Conservation (phyloP, 2,113 vertebrate species). For the Hassar affinis region DNA sequence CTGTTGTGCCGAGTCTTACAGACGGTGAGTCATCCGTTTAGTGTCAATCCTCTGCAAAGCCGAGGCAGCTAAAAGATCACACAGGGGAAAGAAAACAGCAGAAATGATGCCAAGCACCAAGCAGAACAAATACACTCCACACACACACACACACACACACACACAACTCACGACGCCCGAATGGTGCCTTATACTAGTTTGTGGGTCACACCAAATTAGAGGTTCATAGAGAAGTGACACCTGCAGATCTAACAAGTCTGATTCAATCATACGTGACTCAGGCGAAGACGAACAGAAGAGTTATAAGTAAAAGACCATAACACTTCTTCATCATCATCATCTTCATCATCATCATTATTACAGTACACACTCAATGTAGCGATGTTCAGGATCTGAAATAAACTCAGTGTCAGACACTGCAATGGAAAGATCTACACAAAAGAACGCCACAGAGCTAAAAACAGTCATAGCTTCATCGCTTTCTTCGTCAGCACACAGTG, state of each 20-base stretch:
- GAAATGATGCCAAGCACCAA: background rate
- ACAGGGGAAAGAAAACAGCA: background rate
- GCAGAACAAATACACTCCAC: background rate
- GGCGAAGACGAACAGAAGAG: background rate
- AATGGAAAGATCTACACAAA: background rate
- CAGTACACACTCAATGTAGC: background rate
- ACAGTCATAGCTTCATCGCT: background rate
- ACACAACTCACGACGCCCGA: background rate
- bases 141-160: too few species aligned
- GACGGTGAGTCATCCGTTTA: constrained; percentile 26
- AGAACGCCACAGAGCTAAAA: background rate
- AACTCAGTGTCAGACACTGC: background rate
- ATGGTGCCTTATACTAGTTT: background rate
- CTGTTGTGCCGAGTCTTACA: constrained; percentile 9
- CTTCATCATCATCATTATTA: too few species aligned
- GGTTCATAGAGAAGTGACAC: background rate
- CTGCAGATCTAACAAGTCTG: background rate
- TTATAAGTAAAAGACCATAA: background rate
- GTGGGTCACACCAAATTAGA: background rate
- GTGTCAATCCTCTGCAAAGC: constrained; percentile 33
- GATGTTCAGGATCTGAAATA: background rate
- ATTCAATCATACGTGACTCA: background rate
- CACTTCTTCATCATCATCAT: too few species aligned
- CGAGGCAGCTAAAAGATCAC: constrained; percentile 19
- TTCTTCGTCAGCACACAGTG: constrained; percentile 20